Evolutionary conservation across 2,113 vertebrate genomes (phyloP), one percentile per base, ranked within the genome.

Genomic region (Muntiacus muntjak): DNA sequence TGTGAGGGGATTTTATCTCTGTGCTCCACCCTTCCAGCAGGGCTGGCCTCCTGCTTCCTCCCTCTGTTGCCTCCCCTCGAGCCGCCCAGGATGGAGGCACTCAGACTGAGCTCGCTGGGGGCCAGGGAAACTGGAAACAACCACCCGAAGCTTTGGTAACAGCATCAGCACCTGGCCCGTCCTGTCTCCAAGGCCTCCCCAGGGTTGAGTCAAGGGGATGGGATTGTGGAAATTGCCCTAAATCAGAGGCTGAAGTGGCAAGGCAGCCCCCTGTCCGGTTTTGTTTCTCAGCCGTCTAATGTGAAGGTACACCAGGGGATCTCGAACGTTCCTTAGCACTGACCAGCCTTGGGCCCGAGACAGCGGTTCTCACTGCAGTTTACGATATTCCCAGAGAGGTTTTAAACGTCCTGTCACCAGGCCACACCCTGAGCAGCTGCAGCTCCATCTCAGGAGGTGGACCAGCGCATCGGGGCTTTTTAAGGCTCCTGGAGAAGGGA

Each of bases 231-330:
- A 4, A 12, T 11, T 8, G 67, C 33, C 64, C 21, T 50, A 5
- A 21, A 30, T 58, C 62, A 28, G 71, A 62, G 43, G 28, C 15
- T 0, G 21, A 26, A 87, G 36, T 6, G 17, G 2, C 2, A n/a
- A 23, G 21, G 55, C n/a, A 57, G 85, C 8, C 9, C 16, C 30
- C 64, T 3, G 50, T 33, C 33, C 0, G 0, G 28, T 13, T 36
- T 58, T 26, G 14, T 79, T 74, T 57, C 33, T 55, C 54, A 71
- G 79, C 5, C 1, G 28, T 1, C 87, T 78, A 55, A 9, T 16
- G 17, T 15, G 85, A 45, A 52, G 40, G 54, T 19, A 5, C 36
- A 10, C 5, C 12, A 58, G 71, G 50, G 36, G 17, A n/a, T 25
- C 76, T 40, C 47, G 17, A 36, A 30, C 0, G 21, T 60, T 74